These are phyloP conservation scores for Pinna nobilis DNA, from an alignment of 1,140 invertebrate genomes.

Conservation along the genomic window DNA sequence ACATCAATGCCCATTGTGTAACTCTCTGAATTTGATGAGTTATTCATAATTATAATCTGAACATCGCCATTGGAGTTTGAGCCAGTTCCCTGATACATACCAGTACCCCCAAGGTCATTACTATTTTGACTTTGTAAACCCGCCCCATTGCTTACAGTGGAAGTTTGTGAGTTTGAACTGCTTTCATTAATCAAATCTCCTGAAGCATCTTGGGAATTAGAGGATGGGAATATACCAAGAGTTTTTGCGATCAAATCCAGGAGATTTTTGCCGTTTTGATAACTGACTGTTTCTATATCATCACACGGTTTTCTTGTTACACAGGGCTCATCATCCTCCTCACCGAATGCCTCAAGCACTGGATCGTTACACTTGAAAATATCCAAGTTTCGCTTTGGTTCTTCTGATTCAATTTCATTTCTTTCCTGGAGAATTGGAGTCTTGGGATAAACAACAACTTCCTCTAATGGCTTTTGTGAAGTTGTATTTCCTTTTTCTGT, in stretches of 20 bases:
- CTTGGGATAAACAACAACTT: constrained; percentile 8
- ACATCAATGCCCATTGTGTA: constrained; percentile 28
- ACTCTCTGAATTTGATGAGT: background rate
- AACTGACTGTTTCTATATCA: constrained; percentile 10
- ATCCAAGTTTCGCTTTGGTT: background rate
- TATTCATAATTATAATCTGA: constrained; percentile 33
- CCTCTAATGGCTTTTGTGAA: background rate
- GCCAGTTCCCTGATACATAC: background rate
- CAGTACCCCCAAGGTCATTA: background rate
- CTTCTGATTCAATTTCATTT: too few relatives aligned
- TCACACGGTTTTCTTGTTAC: constrained; percentile 3
- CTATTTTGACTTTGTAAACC: background rate
- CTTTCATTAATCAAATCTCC: background rate
- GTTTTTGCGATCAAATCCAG: constrained; percentile 26
- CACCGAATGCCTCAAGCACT: background rate
- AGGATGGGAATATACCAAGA: constrained; percentile 17
- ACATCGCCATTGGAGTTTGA: background rate
- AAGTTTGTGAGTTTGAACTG: background rate
- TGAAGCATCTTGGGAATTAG: constrained; percentile 1
- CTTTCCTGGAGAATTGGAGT: constrained; percentile 1
- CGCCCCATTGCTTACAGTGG: background rate
- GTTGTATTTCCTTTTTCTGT: background rate
- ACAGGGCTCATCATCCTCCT: background rate
- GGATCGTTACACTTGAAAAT: constrained; percentile 16
- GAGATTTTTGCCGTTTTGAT: constrained; percentile 14